A percentile compares a stretch with the other conserved stretches of the same genome.
Evolutionary conservation across 2,888 invertebrate species (phyloP).

Genomic region (Agrotis exclamationis): DNA sequence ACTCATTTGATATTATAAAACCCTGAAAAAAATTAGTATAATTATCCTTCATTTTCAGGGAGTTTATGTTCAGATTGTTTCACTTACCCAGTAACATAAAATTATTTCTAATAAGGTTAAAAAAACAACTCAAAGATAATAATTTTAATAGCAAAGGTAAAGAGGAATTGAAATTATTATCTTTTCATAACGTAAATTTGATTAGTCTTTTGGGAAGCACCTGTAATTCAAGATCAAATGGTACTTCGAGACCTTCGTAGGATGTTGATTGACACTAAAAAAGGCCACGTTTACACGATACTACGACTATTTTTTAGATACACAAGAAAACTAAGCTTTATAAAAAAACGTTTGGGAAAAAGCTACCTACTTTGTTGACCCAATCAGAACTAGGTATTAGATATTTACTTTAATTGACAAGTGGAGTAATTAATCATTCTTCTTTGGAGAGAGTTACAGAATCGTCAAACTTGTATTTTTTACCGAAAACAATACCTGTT

Average conservation of each 20-base stretch:
- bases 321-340: no score
- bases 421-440: no score
- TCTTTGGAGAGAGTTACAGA: no score
- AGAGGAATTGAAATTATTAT: constrained; percentile 38
- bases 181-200: constrained; percentile 43
- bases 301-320: no score
- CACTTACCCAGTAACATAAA: not conserved
- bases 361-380: no score
- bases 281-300: not conserved
- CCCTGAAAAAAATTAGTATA: no score
- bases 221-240: constrained; percentile 41
- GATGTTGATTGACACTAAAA: constrained; percentile 20
- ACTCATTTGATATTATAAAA: no score
- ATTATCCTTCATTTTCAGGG: not conserved
- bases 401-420: no score
- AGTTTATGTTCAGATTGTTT: not conserved
- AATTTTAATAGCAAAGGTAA: constrained; percentile 20
- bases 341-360: no score
- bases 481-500: no score
- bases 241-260: constrained; percentile 1
- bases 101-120: constrained; percentile 4
- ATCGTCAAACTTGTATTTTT: no score
- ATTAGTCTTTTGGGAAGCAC: constrained; percentile 26
- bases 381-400: no score
- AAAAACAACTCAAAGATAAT: constrained; percentile 19